Evolutionary conservation across 2,113 vertebrate genomes (phyloP), one percentile per base, ranked within the genome.

Genomic region (Sylvilagus bachmani): DNA sequence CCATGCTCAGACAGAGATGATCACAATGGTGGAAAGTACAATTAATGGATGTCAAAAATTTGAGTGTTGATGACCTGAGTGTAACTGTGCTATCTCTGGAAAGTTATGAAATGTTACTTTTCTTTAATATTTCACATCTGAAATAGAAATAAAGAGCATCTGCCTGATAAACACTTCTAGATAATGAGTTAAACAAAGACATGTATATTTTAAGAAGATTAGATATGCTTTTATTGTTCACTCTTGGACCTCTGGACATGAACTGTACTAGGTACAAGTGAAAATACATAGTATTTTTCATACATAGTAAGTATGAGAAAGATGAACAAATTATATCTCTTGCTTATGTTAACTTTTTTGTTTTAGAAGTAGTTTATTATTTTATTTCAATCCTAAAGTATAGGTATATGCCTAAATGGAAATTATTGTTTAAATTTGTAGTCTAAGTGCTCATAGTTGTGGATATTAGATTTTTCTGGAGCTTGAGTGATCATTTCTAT

Each of bases 351-450:
- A 73, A 27, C 24, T 7, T 55, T 80, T 94, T 16, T 73, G 36
- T 64, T 91, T 90, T 86, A n/a, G 29, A 84, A 91, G 36, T 5
- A 2, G 89, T 61, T 17, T 73, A 10, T 64, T 77, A 61, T 49
- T 86, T 94, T 53, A 79, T 70, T 91, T 89, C 36, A 80, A 6
- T 93, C 6, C 31, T 79, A 75, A 88, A 5, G 6, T 55, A 44
- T 58, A 90, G 6, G 10, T 75, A 69, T 44, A 51, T 66, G 36
- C 5, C 19, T 53, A 73, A 84, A 64, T 61, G 64, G 55, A 13
- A 78, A 89, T 91, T 71, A 58, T 55, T 71, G 64, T 95, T 91
- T 89, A 14, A 61, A 64, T 89, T 36, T 78, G 21, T 25, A 53
- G 16, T 74, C 22, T 64, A 84, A 31, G n/a, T 95, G 2, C 19